Base-by-base conservation (phyloP, 2,888 invertebrate species). In the Campopleginae sp. region DNA sequence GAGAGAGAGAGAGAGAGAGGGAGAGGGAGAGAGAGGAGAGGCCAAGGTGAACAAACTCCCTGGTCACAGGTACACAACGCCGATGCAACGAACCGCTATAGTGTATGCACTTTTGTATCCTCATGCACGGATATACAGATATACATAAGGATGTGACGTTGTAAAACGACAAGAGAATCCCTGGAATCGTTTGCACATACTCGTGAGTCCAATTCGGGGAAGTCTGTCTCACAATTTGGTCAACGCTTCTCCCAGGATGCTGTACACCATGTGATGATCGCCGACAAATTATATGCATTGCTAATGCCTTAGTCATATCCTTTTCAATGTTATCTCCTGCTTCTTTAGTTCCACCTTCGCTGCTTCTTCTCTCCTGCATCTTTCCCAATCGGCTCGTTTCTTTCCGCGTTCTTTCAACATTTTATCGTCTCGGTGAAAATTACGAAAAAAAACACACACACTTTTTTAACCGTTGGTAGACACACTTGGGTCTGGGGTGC, bases 11-110 rank as follows among this genome's bases (percentile, higher is more conserved):
- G 72, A 72, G 66, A 33, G 68, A 58, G 72, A 72, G 48, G 76
- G 71, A 63, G 44, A 63, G 58, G 63, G 44, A 42, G 46, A 58
- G 44, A 70, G 70, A 74, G 74, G 66, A 48, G 51, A 65, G 71
- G 76, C 66, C 80, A 89, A 90, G 91, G 91, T 91, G 89, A 91
- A 91, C 90, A 90, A 91, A 91, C 91, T 91, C 90, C 82, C 70
- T 86, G 86, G 80, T 83, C 82, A 76, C 85, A 79, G 82, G 75
- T 70, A 79, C 61, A 79, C 23, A 84, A 82, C 78, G 84, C 72
- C 72, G 78, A 76, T 74, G 81, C 80, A 80, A 58, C 82, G 44
- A 48, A 27, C 33, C 65, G 27, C 27, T 51, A 38, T 23, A 44
- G 38, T 63, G 33, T 46, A 76, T 80, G 77, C 71, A 66, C 76